Percentiles rank a stretch among this genome's conserved stretches.
These are phyloP conservation scores for Todiramphus chloris DNA, from an alignment of 2,113 vertebrate species.

Conservation along the genomic window DNA sequence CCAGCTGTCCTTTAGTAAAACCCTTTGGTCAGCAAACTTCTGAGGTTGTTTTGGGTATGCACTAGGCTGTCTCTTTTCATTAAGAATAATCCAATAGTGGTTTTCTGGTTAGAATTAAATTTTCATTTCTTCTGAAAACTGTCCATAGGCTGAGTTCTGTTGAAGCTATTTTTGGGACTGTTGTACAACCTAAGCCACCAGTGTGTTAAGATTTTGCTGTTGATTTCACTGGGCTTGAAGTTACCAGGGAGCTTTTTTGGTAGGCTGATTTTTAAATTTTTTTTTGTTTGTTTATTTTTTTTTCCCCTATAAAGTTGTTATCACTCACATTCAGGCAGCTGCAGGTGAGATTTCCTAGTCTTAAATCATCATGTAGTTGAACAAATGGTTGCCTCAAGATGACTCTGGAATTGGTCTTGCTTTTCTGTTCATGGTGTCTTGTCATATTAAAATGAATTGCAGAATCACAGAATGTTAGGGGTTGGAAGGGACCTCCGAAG, in stretches of 20 bases:
- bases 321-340: not conserved
- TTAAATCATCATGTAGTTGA: accelerated
- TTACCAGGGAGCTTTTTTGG: not conserved
- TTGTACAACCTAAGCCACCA: not conserved
- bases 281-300: too few relatives aligned
- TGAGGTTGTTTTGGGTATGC: not conserved
- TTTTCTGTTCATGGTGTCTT: not conserved
- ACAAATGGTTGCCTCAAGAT: not conserved
- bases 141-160: not conserved
- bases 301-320: accelerated
- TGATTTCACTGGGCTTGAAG: not conserved
- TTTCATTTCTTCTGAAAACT: not conserved
- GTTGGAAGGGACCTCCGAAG: too few relatives aligned
- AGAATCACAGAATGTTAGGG: too few relatives aligned
- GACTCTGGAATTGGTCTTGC: not conserved
- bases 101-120: not conserved
- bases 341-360: not conserved
- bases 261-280: not conserved
- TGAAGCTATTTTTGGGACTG: not conserved
- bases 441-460: not conserved
- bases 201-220: not conserved
- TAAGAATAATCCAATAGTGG: not conserved
- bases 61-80: not conserved
- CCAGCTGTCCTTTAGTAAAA: not conserved
- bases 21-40: not conserved